Conservation (phyloP, 2,797 vertebrate species). For the Trematomus bernacchii region DNA sequence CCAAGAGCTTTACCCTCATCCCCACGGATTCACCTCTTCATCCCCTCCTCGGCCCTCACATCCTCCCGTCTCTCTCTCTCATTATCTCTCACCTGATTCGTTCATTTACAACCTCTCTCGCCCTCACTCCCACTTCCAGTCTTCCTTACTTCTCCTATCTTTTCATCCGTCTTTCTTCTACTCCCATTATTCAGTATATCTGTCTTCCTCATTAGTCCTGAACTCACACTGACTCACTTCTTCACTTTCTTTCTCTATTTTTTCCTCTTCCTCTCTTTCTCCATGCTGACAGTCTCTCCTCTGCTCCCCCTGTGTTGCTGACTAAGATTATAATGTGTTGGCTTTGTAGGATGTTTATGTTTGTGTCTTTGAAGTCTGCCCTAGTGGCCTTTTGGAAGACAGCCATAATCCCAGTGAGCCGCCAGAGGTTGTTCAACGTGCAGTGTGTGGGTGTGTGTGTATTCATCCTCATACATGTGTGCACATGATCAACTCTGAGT, state of each 20-base stretch:
- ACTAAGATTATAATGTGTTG: conserved; percentile 77
- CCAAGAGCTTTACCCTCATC: conserved; percentile 79
- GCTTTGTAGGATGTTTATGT: conserved; percentile 78
- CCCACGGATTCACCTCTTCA: conserved; percentile 78
- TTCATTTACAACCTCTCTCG: conserved; percentile 59
- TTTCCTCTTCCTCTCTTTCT: conserved; percentile 33
- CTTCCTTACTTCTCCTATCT: conserved; percentile 58
- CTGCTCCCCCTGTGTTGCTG: conserved; percentile 65
- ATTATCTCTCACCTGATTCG: conserved; percentile 67
- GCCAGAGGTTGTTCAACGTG: conserved; percentile 60
- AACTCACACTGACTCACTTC: conserved; percentile 66
- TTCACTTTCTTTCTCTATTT: conserved; percentile 43
- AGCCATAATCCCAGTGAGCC: conserved; percentile 70
- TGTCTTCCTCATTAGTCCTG: conserved; percentile 77
- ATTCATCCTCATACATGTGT: conserved; percentile 64
- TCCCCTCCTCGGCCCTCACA: conserved; percentile 70
- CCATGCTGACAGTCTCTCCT: conserved; percentile 53
- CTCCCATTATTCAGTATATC: conserved; percentile 73
- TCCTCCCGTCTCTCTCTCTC: conserved; percentile 62
- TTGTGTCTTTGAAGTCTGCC: conserved; percentile 78
- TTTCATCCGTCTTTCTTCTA: conserved; percentile 70
- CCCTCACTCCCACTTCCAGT: conserved; percentile 50
- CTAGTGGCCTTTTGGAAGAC: conserved; percentile 73
- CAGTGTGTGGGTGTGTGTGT: conserved; percentile 30
- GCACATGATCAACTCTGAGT: conserved; percentile 44